Percentiles rank a stretch among this genome's conserved stretches.
Evolutionary conservation across 2,888 invertebrate species (phyloP).

Genomic region (Chydorus sphaericus): DNA sequence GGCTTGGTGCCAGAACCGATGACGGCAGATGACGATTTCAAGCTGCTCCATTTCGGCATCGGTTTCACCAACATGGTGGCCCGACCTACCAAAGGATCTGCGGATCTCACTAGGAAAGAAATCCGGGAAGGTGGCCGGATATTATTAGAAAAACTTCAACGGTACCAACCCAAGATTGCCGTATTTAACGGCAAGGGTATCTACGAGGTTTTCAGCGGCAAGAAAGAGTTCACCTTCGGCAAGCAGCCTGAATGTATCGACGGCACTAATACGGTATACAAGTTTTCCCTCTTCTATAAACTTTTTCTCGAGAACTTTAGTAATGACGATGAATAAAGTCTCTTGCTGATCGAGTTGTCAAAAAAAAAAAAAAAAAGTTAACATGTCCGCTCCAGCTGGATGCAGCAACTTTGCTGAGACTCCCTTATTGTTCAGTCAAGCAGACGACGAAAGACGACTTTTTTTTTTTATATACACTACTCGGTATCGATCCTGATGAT

Average conservation of each 20-base stretch:
- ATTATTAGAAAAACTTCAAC: constrained; percentile 73
- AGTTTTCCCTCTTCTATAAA: not conserved
- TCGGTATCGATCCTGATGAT: not conserved
- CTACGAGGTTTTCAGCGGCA: constrained; percentile 92
- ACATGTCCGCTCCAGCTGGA: not conserved
- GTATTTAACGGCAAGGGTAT: constrained; percentile 98
- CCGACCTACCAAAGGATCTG: constrained; percentile 87
- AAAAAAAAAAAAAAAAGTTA: not conserved
- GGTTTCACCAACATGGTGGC: constrained; percentile 97
- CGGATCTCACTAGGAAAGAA: constrained; percentile 83
- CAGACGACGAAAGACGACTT: too few relatives aligned
- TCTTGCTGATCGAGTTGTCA: not conserved
- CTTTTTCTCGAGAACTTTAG: not conserved
- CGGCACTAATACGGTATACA: constrained; percentile 80
- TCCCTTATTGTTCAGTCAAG: not conserved
- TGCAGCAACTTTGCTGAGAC: too few relatives aligned
- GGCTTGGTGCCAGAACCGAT: constrained; percentile 88
- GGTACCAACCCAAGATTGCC: constrained; percentile 88
- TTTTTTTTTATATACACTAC: not conserved
- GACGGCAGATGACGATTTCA: constrained; percentile 91
- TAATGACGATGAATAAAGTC: too few relatives aligned
- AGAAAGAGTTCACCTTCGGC: constrained; percentile 93
- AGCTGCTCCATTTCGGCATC: constrained; percentile 81
- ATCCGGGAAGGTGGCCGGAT: constrained; percentile 85
- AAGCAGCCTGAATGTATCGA: constrained; percentile 86